Base-by-base conservation (phyloP, 2,888 invertebrate genomes). In the Philopedon plagiatum region DNA sequence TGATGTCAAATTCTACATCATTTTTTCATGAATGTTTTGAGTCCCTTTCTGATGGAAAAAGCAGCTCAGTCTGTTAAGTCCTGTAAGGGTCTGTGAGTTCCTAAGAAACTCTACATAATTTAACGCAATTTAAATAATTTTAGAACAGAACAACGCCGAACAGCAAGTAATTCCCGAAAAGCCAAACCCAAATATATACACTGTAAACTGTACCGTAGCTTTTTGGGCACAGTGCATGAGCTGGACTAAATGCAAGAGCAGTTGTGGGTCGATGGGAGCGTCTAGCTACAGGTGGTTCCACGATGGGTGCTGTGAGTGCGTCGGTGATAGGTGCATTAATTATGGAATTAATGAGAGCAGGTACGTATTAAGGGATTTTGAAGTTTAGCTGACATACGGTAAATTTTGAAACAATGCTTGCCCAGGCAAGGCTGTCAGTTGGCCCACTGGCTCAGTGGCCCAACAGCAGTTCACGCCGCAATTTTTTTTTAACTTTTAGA, bases 301-400 rank as follows among this genome's bases (percentile, higher is more conserved):
- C 84, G 94, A 96, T 82, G 96, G 96, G 1, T 97, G 97, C 83
- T 97, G 97, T 83, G 94, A 97, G 85, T 97, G 97, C 83, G 91
- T 97, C 58, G 97, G 97, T 0, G 91, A 92, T 75, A 92, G 92
- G 56, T 97, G 97, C 83, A 89, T 96, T 75, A 94, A 94, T 83
- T 97, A 96, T 84, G 97, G 97, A 1, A 93, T 95, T 71, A 94
- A 94, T 80, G 94, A 95, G 81, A 94, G 94, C 87, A 91, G 94
- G 90, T 93, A 84, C 26, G 39, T 15, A 26, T 26, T 7, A 26
- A 26, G 4, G 26, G 26, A 26, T 26, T 5, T 26, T 26, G 7
- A 26, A 26, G n/a, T n/a, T n/a, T n/a, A n/a, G n/a, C n/a, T n/a
- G n/a, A n/a, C n/a, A n/a, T n/a, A n/a, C n/a, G n/a, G n/a, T n/a